Percentiles rank a stretch among this genome's conserved stretches.
phyloP scores from a whole-genome alignment of 2,113 vertebrate genomes.

The Catharus bicknelli region DNA sequence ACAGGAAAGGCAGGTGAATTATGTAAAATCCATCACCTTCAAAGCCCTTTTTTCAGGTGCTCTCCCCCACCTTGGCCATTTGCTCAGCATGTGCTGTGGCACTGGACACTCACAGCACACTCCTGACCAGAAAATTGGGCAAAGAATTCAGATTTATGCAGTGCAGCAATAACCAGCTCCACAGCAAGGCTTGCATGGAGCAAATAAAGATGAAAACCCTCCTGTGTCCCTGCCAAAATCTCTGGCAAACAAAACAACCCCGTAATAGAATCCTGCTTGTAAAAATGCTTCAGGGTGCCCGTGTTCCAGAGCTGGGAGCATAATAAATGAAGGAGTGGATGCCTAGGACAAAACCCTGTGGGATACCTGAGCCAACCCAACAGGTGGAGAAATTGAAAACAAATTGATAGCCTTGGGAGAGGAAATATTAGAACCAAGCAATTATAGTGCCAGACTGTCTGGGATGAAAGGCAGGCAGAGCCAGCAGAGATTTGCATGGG shows the following conservation, averaged over 20 bases:
- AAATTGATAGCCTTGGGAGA: slow-evolving; percentile 66
- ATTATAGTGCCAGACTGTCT: slow-evolving; percentile 42
- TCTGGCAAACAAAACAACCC: slow-evolving; percentile 12
- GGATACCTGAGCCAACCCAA: slow-evolving; percentile 37
- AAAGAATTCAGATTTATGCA: background rate
- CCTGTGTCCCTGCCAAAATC: slow-evolving; percentile 2
- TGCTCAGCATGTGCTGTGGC: background rate
- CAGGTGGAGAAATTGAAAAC: slow-evolving; percentile 51
- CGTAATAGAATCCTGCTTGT: background rate
- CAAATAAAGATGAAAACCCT: slow-evolving; percentile 6
- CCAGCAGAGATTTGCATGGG: slow-evolving; percentile 38
- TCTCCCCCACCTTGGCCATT: background rate
- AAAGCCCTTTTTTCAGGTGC: background rate
- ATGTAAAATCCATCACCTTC: background rate
- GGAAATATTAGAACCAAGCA: slow-evolving; percentile 55
- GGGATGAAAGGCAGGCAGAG: slow-evolving; percentile 22
- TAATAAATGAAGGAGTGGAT: slow-evolving; percentile 55
- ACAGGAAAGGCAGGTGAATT: background rate
- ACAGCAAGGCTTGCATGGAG: background rate
- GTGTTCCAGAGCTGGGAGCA: slow-evolving; percentile 28
- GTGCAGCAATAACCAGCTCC: background rate
- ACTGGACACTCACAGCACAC: background rate
- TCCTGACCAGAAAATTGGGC: background rate
- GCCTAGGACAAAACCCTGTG: slow-evolving; percentile 30
- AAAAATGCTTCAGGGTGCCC: slow-evolving; percentile 44